phyloP scores from a whole-genome alignment of 2,113 vertebrate species.

The Asarcornis scutulata region DNA sequence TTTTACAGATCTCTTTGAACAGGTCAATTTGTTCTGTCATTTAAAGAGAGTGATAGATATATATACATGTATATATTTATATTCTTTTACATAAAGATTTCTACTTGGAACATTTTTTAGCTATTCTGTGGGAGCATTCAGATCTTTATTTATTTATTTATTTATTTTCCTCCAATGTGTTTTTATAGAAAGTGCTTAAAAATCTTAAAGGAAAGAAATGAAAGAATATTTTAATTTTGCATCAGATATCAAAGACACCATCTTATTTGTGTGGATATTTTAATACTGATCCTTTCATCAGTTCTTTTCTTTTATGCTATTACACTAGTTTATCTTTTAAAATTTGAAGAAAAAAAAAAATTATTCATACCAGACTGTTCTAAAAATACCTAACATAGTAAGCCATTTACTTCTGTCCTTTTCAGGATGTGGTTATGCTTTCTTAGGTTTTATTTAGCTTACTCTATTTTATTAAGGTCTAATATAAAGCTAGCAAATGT shows the following conservation, averaged over 20 bases:
- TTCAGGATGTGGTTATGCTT: not conserved
- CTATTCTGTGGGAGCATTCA: not conserved
- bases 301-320: not conserved
- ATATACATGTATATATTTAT: not conserved
- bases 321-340: not conserved
- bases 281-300: not conserved
- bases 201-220: not conserved
- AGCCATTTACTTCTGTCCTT: not conserved
- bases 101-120: not conserved
- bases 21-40: too few species aligned
- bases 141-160: too few species aligned
- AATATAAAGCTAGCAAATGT: not conserved
- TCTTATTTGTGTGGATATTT: not conserved
- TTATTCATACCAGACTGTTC: not conserved
- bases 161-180: not conserved
- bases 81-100: not conserved
- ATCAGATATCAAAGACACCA: not conserved
- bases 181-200: not conserved
- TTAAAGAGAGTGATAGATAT: not conserved
- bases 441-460: not conserved
- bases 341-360: not conserved
- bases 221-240: not conserved
- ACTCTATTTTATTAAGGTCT: not conserved
- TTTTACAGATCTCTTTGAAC: too few species aligned
- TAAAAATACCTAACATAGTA: not conserved